Evolutionary conservation across 2,888 invertebrate species (phyloP), one percentile per base, ranked within the genome.

Genomic region (Caenorhabditis imperialis): DNA sequence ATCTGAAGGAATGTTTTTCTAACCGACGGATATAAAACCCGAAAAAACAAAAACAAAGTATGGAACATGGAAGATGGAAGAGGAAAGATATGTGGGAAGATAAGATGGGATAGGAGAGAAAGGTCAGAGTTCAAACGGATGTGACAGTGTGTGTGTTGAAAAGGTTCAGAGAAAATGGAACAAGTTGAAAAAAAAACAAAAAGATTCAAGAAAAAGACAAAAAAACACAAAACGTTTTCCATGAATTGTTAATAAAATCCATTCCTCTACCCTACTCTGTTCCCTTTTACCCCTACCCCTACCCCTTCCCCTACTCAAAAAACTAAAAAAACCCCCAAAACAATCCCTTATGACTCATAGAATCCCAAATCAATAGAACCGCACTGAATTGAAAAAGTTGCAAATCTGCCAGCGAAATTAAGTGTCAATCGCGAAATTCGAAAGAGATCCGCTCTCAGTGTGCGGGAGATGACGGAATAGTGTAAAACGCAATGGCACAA

Each of bases 351-450:
- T n/a, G n/a, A n/a, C n/a, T n/a, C n/a, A n/a, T n/a, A n/a, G n/a
- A n/a, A n/a, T n/a, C n/a, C n/a, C n/a, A n/a, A n/a, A n/a, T n/a
- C n/a, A n/a, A n/a, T n/a, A n/a, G n/a, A n/a, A n/a, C n/a, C n/a
- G n/a, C n/a, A n/a, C n/a, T n/a, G n/a, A n/a, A n/a, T n/a, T n/a
- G n/a, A n/a, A n/a, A n/a, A n/a, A n/a, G n/a, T n/a, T n/a, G n/a
- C n/a, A n/a, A n/a, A n/a, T n/a, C n/a, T n/a, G n/a, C n/a, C n/a
- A n/a, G n/a, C 47, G 60, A 71, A 62, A 71, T 71, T 71, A 71
- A 71, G 71, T 71, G 71, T 71, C 71, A 71, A 62, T 71, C 42
- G 71, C 71, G n/a, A 71, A 71, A 71, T 61, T 70, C 61, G 61
- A 70, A 61, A 60, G 55, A 61, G 61, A 61, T 70, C 53, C 48